Evolutionary conservation across 2,888 invertebrate species (phyloP).

Genomic region (Ethmia dodecea): DNA sequence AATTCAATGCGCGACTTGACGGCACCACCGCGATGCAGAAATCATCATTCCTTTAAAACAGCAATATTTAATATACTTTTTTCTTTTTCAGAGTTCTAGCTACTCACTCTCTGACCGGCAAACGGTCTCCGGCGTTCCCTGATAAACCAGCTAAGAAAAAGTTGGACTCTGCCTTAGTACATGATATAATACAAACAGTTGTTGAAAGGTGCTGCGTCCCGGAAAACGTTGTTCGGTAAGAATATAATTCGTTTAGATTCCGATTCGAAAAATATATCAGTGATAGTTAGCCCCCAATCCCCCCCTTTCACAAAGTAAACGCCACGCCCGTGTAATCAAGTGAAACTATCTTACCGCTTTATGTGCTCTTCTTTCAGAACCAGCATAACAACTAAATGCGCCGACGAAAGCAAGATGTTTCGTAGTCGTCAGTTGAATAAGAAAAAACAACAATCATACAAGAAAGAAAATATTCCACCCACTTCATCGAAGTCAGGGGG

Average conservation of each 20-base stretch:
- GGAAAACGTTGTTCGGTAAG: slow-evolving; percentile 43
- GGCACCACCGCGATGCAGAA: too few relatives aligned
- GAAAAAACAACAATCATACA: slow-evolving; percentile 24
- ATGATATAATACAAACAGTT: slow-evolving; percentile 73
- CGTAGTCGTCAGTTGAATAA: slow-evolving; percentile 40
- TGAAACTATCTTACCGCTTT: too few relatives aligned
- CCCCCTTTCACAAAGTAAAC: too few relatives aligned
- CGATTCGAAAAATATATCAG: too few relatives aligned
- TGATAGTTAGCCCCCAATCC: too few relatives aligned
- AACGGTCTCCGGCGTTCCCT: slow-evolving; percentile 71
- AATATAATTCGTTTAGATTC: too few relatives aligned
- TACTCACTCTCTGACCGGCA: slow-evolving; percentile 76
- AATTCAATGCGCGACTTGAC: too few relatives aligned
- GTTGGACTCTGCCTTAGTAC: slow-evolving; percentile 61
- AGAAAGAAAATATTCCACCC: slow-evolving; percentile 4
- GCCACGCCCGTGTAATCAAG: too few relatives aligned
- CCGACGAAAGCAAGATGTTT: slow-evolving; percentile 79
- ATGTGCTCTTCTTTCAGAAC: slow-evolving; percentile 54
- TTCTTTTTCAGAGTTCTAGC: slow-evolving; percentile 47
- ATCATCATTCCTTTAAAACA: too few relatives aligned
- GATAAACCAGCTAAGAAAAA: slow-evolving; percentile 51
- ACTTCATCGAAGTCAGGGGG: too few relatives aligned
- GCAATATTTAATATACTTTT: background rate
- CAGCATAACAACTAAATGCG: slow-evolving; percentile 80
- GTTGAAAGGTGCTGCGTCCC: slow-evolving; percentile 46